phyloP scores from a whole-genome alignment of 2,797 vertebrate genomes.

The Sphaeramia orbicularis region DNA sequence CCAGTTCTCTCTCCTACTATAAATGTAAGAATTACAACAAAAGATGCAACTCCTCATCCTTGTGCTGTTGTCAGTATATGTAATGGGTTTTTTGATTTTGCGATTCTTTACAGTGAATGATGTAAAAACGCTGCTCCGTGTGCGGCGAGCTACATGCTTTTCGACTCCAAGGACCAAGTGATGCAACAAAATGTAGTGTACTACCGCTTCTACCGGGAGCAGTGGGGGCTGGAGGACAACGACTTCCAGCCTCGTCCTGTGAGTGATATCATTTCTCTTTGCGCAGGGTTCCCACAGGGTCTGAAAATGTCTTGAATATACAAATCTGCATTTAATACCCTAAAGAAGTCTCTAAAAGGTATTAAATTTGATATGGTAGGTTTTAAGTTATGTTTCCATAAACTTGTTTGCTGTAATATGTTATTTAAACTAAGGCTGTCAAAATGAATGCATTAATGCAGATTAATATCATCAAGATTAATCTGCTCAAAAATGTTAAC shows the following conservation, averaged over 20 bases:
- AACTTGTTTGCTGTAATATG: no score
- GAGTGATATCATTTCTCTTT: no score
- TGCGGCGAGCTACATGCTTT: slow-evolving; percentile 95
- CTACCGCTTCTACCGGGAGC: slow-evolving; percentile 93
- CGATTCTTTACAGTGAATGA: slow-evolving; percentile 89
- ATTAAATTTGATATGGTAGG: no score
- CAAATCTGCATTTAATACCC: no score
- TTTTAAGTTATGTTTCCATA: no score
- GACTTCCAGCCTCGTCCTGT: slow-evolving; percentile 93
- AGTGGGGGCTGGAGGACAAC: slow-evolving; percentile 91
- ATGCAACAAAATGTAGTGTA: slow-evolving; percentile 97
- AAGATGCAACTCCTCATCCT: background rate
- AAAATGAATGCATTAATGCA: no score
- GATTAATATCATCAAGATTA: no score
- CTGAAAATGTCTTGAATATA: no score
- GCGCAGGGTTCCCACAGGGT: no score
- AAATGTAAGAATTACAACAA: slow-evolving; percentile 86
- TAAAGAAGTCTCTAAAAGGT: no score
- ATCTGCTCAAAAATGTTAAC: no score
- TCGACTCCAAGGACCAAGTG: slow-evolving; percentile 90
- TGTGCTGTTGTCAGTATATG: background rate
- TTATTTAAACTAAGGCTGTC: no score
- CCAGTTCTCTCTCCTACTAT: slow-evolving; percentile 97
- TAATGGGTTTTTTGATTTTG: background rate
- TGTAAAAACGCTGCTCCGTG: slow-evolving; percentile 91